phyloP scores from a whole-genome alignment of 1,140 invertebrate genomes.

The Philotrypesis tridentata region DNA sequence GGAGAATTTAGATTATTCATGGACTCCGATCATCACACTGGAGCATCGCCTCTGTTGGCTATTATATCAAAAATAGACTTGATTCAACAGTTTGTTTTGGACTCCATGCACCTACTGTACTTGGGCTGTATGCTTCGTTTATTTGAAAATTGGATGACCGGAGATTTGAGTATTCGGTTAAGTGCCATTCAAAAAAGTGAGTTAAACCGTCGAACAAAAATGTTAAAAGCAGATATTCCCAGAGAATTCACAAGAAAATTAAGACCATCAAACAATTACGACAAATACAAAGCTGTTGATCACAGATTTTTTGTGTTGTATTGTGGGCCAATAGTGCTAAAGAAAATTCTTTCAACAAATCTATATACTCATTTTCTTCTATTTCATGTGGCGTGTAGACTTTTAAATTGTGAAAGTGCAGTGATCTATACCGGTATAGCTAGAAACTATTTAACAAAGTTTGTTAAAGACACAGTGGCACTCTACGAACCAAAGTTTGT shows the following conservation, averaged over 20 bases:
- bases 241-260: not conserved
- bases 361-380: constrained; percentile 31
- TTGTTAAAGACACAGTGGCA: not conserved
- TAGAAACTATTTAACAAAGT: constrained; percentile 29
- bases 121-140: too few relatives aligned
- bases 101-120: too few relatives aligned
- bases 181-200: too few relatives aligned
- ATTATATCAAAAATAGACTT: too few relatives aligned
- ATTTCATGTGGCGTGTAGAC: constrained; percentile 30
- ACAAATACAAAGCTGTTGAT: not conserved
- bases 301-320: not conserved
- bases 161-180: too few relatives aligned
- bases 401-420: constrained; percentile 10
- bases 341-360: not conserved
- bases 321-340: too few relatives aligned
- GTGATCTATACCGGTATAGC: not conserved
- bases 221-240: not conserved
- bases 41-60: too few relatives aligned
- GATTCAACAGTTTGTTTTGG: too few relatives aligned
- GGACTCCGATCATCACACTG: too few relatives aligned
- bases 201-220: not conserved
- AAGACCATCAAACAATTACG: not conserved
- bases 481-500: constrained; percentile 25
- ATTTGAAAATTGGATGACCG: not conserved
- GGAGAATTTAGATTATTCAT: too few relatives aligned